Evolutionary conservation across 2,797 vertebrate genomes (phyloP).

Genomic region (Mus minutoides): DNA sequence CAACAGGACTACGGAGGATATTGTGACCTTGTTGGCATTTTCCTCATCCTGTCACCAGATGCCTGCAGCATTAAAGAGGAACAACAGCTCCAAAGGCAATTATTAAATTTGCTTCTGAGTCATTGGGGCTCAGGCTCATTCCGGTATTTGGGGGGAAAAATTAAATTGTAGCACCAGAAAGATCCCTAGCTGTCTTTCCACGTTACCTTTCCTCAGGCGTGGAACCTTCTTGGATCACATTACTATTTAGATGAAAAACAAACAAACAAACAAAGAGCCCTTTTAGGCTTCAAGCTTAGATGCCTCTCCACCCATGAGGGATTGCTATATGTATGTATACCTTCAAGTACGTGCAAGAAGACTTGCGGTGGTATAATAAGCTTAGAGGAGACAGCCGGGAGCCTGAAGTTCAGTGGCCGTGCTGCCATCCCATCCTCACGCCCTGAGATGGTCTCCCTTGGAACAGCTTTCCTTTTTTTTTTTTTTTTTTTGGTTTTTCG

Average conservation of each 20-base stretch:
- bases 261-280: neutral
- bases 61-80: neutral
- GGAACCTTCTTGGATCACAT: neutral
- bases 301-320: neutral
- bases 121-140: neutral
- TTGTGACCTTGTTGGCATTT: slow-evolving; percentile 28
- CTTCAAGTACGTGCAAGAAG: neutral
- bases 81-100: neutral
- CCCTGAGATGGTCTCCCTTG: neutral
- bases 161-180: neutral
- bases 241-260: neutral
- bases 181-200: neutral
- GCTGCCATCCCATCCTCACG: neutral
- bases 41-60: neutral
- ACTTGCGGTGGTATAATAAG: neutral
- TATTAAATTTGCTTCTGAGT: slow-evolving; percentile 35
- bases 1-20: neutral
- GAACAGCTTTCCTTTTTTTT: neutral
- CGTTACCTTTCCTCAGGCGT: neutral
- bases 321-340: neutral
- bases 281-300: neutral
- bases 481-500: too few species aligned
- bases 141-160: neutral
- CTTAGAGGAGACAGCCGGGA: neutral
- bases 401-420: neutral